Percentiles rank a stretch among this genome's conserved stretches.
Conservation (phyloP, 2,797 vertebrate genomes). For the Iguana delicatissima region DNA sequence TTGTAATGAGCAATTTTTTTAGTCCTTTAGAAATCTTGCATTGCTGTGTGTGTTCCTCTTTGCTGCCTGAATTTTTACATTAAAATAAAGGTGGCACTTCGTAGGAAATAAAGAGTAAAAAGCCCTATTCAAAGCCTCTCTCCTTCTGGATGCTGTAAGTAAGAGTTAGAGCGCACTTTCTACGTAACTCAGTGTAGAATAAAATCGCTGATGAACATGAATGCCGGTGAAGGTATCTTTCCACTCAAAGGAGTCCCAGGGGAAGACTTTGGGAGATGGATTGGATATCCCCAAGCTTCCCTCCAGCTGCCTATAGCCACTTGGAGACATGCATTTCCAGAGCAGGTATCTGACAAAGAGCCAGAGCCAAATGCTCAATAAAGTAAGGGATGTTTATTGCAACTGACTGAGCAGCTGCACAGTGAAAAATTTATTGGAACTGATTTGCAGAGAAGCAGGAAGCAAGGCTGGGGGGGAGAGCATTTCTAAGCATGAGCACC, state of each 20-base stretch:
- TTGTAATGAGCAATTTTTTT: not conserved
- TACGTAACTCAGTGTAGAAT: too few relatives aligned
- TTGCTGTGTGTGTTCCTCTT: not conserved
- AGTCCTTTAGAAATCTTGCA: not conserved
- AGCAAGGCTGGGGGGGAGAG: not conserved
- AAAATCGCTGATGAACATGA: not conserved
- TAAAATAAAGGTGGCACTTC: not conserved
- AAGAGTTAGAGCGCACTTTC: not conserved
- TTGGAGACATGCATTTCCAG: not conserved
- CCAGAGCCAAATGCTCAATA: not conserved
- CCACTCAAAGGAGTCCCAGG: not conserved
- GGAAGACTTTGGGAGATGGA: not conserved
- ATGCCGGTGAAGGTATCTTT: not conserved
- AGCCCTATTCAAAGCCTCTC: not conserved
- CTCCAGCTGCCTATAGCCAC: too few relatives aligned
- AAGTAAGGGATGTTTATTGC: not conserved
- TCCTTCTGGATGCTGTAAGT: too few relatives aligned
- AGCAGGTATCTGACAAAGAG: not conserved
- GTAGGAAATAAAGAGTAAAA: not conserved
- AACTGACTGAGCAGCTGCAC: not conserved
- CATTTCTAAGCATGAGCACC: not conserved
- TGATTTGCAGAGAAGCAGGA: not conserved
- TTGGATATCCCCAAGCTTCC: not conserved
- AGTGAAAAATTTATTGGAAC: not conserved
- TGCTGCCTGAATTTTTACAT: not conserved